phyloP scores from a whole-genome alignment of 2,888 invertebrate genomes.

The Lacanobia oleracea region DNA sequence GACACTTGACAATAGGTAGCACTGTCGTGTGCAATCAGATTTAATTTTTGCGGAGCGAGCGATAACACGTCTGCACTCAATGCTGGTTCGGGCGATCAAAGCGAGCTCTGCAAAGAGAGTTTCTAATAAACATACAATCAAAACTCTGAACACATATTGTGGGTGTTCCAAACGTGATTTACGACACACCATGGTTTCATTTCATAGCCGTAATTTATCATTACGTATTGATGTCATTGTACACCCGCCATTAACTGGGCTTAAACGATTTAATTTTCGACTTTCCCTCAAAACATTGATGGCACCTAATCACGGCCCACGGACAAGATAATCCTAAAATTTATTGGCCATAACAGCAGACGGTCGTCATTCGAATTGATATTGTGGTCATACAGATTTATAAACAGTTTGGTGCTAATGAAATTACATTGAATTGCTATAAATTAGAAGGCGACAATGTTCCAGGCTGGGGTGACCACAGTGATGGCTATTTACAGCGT shows the following conservation, averaged over 20 bases:
- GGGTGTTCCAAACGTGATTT: constrained; percentile 66
- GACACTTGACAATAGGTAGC: no score
- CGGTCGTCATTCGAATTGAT: constrained; percentile 84
- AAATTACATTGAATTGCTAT: constrained; percentile 88
- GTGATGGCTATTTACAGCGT: constrained; percentile 79
- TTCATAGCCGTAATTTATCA: constrained; percentile 76
- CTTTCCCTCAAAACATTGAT: constrained; percentile 86
- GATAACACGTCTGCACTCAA: no score
- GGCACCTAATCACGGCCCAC: constrained; percentile 85
- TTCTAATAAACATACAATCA: constrained; percentile 27
- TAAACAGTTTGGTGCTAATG: constrained; percentile 86
- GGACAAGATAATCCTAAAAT: constrained; percentile 89
- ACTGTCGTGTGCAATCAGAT: no score
- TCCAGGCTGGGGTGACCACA: constrained; percentile 78
- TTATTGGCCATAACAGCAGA: constrained; percentile 86
- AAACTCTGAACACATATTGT: constrained; percentile 55
- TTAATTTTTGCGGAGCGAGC: no score
- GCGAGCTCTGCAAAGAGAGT: neutral
- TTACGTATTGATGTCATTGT: constrained; percentile 78
- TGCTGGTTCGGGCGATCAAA: no score
- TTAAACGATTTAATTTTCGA: constrained; percentile 88
- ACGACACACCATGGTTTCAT: constrained; percentile 67
- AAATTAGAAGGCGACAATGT: constrained; percentile 83
- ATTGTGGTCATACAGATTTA: constrained; percentile 83
- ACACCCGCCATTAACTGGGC: constrained; percentile 82